Percentiles rank a stretch among this genome's conserved stretches.
phyloP scores from a whole-genome alignment of 2,113 vertebrate genomes.

The Taxidea taxus region DNA sequence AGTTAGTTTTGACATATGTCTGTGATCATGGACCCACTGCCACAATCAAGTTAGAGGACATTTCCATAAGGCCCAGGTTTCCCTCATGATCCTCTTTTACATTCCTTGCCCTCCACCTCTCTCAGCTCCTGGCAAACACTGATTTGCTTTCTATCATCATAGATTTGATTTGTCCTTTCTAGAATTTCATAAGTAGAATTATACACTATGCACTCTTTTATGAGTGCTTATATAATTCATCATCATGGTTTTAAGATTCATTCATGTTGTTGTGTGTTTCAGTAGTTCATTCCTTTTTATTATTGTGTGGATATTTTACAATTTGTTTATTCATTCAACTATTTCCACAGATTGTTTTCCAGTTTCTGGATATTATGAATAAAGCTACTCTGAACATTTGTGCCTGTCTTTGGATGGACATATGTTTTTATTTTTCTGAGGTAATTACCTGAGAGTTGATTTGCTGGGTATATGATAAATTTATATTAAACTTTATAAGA shows the following conservation, averaged over 20 bases:
- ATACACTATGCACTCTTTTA: background rate
- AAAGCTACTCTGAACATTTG: background rate
- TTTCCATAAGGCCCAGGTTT: background rate
- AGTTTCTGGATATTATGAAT: background rate
- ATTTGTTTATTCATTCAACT: background rate
- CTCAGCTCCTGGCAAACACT: background rate
- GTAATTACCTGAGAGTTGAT: background rate
- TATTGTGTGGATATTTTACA: background rate
- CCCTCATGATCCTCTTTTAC: background rate
- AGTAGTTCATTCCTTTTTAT: background rate
- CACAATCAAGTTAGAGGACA: background rate
- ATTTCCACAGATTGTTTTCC: background rate
- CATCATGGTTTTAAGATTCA: background rate
- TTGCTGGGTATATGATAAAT: background rate
- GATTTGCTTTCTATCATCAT: background rate
- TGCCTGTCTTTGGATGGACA: background rate
- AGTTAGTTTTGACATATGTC: background rate
- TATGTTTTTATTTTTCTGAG: background rate
- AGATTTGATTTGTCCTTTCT: background rate
- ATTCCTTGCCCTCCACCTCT: rapidly evolving
- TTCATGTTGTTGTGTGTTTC: background rate
- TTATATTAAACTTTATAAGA: background rate
- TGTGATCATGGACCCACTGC: too few relatives aligned
- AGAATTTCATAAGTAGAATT: background rate
- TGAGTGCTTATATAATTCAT: background rate